Evolutionary conservation across 2,888 invertebrate genomes (phyloP), one percentile per base, ranked within the genome.

Genomic region (Erpobdella octoculata): DNA sequence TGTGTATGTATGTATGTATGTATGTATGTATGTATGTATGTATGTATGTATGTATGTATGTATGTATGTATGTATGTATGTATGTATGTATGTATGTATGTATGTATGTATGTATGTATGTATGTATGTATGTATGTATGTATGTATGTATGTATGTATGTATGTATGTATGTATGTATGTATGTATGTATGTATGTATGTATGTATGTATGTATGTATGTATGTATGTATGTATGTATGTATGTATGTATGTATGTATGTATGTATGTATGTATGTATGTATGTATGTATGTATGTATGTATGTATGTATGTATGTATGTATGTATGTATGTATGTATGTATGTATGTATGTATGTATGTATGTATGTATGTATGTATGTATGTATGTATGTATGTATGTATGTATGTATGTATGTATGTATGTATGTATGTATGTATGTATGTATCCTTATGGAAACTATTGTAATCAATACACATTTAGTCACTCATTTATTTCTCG

Each of bases 21-120:
- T 66, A 66, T 66, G 67, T 6, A 66, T 58, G 67, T 66, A 66
- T 66, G 12, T 66, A 66, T 69, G 58, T 58, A 69, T 69, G n/a
- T 69, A 69, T 58, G 1, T 69, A 58, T 69, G 35, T 61, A 58
- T 69, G 35, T 69, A 58, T 69, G 35, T 69, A 58, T 69, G 35
- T 59, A 58, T 69, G 0, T 69, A 58, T 69, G 35, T 69, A 58
- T 69, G 35, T 69, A 58, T 69, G 1, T 69, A 21, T 69, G 21
- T 61, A 35, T 61, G 58, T 69, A 35, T 69, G 2, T 69, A 35
- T 69, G 35, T 69, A 35, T 69, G 58, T 69, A 35, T 69, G 58
- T 69, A 35, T 69, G 58, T 69, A 35, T 69, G 58, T 61, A 35
- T 59, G 2, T 69, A 35, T 69, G 2, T 69, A 35, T 69, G 58